Percentiles rank a stretch among this genome's conserved stretches.
Evolutionary conservation across 92 coral and sea anemone genomes (phyloP).

Genomic region (Epizoanthus ramosus): DNA sequence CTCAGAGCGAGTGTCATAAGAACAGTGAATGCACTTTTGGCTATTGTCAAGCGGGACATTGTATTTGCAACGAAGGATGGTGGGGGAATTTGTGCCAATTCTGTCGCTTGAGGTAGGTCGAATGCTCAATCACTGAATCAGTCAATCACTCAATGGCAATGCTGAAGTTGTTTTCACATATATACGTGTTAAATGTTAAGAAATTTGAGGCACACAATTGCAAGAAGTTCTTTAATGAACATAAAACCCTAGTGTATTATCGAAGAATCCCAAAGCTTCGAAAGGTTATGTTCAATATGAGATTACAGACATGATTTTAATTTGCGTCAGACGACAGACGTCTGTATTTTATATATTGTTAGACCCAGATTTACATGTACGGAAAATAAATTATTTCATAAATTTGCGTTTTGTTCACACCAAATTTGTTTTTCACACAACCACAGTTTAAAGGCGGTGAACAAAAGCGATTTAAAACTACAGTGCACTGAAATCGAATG

Average conservation of each 20-base stretch:
- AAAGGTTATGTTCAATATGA: background rate
- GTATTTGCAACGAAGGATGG: conserved; percentile 44
- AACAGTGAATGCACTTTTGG: conserved; percentile 39
- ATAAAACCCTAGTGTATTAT: background rate
- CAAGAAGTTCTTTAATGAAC: background rate
- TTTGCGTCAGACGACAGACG: background rate
- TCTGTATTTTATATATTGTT: no score
- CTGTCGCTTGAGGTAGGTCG: conserved; percentile 29
- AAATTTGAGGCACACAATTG: background rate
- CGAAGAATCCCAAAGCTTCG: background rate
- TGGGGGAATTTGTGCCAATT: conserved; percentile 33
- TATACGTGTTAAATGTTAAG: no score
- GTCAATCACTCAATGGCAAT: no score
- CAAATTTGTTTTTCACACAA: no score
- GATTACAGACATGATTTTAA: background rate
- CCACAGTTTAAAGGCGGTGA: no score
- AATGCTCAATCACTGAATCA: no score
- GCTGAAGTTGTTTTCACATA: no score
- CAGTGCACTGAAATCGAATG: no score
- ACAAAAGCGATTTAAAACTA: no score
- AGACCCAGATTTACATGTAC: no score
- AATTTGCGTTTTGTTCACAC: no score
- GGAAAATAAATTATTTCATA: no score
- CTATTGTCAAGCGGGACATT: conserved; percentile 31
- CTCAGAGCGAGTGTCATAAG: conserved; percentile 3